Percentiles rank a stretch among this genome's conserved stretches.
Evolutionary conservation across 2,888 invertebrate species (phyloP).

Genomic region (Blomia tropicalis): DNA sequence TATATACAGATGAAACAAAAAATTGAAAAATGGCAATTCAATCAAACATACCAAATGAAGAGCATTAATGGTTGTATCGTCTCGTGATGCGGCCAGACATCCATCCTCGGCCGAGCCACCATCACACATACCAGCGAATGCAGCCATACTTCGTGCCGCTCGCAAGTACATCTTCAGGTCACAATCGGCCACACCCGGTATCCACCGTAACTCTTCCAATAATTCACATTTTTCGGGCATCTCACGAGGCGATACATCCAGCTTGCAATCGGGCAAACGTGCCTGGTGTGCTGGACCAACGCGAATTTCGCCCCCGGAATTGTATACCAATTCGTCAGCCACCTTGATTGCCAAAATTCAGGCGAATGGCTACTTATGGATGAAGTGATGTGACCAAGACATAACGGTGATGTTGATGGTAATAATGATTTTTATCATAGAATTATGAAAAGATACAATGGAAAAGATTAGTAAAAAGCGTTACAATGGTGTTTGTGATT

Average conservation of each 20-base stretch:
- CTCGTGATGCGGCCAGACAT: conserved; percentile 85
- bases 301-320: conserved; percentile 45
- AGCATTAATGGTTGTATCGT: conserved; percentile 93
- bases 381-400: too few species aligned
- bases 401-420: too few species aligned
- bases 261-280: conserved; percentile 36
- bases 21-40: not conserved
- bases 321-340: conserved; percentile 33
- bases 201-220: conserved; percentile 80
- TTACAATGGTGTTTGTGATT: too few species aligned
- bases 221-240: conserved; percentile 37
- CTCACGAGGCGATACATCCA: conserved; percentile 34
- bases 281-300: conserved; percentile 46
- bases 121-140: conserved; percentile 97
- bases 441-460: too few species aligned
- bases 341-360: conserved; percentile 1
- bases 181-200: conserved; percentile 81
- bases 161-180: conserved; percentile 93
- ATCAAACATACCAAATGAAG: conserved; percentile 57
- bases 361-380: too few species aligned
- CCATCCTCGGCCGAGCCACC: conserved; percentile 93
- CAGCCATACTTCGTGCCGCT: conserved; percentile 89
- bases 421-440: too few species aligned
- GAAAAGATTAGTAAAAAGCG: too few species aligned
- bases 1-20: not conserved